Evolutionary conservation across 2,888 invertebrate genomes (phyloP).

Genomic region (Pachycephus smyrnensis): DNA sequence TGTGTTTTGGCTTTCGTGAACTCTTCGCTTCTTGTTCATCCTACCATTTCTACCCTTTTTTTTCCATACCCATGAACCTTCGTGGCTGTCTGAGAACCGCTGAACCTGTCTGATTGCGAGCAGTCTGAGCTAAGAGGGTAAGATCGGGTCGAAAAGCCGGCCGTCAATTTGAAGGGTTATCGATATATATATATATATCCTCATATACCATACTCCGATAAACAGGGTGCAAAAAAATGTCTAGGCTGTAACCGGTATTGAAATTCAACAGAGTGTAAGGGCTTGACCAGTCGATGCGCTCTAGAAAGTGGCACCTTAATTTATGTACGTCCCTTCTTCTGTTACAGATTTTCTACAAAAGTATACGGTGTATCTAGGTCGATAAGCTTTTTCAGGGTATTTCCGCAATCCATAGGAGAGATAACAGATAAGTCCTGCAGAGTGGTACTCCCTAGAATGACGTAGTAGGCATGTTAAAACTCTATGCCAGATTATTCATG

Average conservation of each 20-base stretch:
- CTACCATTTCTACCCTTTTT: not conserved
- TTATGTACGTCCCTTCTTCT: conserved; percentile 25
- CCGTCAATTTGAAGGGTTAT: not conserved
- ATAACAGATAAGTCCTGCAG: not conserved
- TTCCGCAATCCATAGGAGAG: not conserved
- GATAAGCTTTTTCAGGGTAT: not conserved
- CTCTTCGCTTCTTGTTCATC: not conserved
- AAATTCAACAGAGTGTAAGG: not conserved
- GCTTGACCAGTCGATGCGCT: not conserved
- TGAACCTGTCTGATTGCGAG: not conserved
- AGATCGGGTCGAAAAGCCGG: not conserved
- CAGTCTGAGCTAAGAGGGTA: not conserved
- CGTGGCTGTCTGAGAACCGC: not conserved
- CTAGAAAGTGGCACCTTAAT: conserved; percentile 1
- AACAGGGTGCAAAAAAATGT: not conserved
- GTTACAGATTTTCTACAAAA: not conserved
- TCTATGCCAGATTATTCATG: not conserved
- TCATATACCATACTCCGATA: too few relatives aligned
- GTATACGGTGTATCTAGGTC: not conserved
- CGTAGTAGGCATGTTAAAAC: not conserved
- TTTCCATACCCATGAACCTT: not conserved
- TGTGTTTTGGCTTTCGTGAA: not conserved
- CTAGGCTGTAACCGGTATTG: not conserved
- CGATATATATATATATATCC: not conserved
- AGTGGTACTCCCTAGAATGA: conserved; percentile 16